Base-by-base conservation (phyloP, 2,888 invertebrate genomes). In the Microdon myrmicae region DNA sequence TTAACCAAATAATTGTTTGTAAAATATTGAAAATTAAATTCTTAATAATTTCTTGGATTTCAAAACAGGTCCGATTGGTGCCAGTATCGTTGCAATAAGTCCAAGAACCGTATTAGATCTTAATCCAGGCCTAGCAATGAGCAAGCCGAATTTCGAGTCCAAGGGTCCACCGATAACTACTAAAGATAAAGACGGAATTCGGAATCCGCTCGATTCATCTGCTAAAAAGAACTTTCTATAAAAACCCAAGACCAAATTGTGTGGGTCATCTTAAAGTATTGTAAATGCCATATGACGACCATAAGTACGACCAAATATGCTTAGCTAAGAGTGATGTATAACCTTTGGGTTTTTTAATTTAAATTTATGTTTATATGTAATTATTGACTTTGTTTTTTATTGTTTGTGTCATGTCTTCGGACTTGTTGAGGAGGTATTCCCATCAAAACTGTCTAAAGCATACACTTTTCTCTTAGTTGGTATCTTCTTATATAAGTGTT, bases 71-170 rank as follows among this genome's bases (percentile, higher is more conserved):
- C 80, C 80, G 17, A 73, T 80, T 71, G 80, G 80, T 70, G 80
- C 80, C 68, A 79, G 80, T 70, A 80, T 80, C 67, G 77, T 80
- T 48, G 80, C 80, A 67, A 78, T 80, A 74, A 79, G 79, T 74
- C 80, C 80, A 55, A 73, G 79, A 67, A 79, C 78, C 29, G 74
- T 80, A 75, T 67, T 80, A 39, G 79, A 79, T 61, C 67, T 78
- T 47, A 80, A 79, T 76, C 80, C 79, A 60, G 80, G 79, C 43
- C 68, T 80, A 72, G 78, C 78, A 53, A 79, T 80, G 79, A 72
- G 73, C 58, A 80, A 80, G 71, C 80, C 80, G 31, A 73, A 71
- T 49, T 79, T 80, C 71, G 79, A 79, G 67, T 74, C 76, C 31
- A 70, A 68, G 54, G 72, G 72, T 70, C 72, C 72, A 68, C 71